These are phyloP conservation scores for Contarinia nasturtii DNA, from an alignment of 1,140 invertebrate genomes.

Conservation along the genomic window DNA sequence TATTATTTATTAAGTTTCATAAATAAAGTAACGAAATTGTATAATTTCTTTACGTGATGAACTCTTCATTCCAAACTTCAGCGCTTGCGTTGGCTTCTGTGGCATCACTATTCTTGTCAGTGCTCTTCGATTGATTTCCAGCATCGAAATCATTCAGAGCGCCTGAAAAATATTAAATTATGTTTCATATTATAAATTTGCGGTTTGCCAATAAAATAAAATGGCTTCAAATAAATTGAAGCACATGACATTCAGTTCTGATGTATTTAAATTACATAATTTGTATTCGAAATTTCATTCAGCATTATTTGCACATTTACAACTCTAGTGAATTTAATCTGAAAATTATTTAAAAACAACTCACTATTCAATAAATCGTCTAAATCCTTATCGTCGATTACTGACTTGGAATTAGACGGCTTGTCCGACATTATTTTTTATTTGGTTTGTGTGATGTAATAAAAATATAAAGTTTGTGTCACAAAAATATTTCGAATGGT, in stretches of 20 bases:
- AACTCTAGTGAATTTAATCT: no score
- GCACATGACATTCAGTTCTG: no score
- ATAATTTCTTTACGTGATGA: conserved; percentile 13
- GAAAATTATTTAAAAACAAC: no score
- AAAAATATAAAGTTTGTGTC: no score
- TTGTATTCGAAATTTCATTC: conserved; percentile 3
- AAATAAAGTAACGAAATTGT: neutral
- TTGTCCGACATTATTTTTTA: no score
- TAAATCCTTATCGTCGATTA: no score
- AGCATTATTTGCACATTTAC: no score
- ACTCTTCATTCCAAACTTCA: conserved; percentile 9
- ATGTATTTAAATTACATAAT: conserved; percentile 6
- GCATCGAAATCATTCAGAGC: conserved; percentile 31
- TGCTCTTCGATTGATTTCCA: conserved; percentile 7
- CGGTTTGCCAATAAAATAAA: no score
- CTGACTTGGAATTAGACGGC: no score
- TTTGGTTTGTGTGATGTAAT: no score
- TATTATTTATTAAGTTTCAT: neutral
- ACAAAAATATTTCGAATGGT: neutral
- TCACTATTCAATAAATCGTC: no score
- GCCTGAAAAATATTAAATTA: conserved; percentile 16
- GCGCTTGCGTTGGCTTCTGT: conserved; percentile 6
- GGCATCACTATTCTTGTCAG: conserved; percentile 4
- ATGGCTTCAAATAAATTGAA: no score
- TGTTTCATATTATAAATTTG: neutral